phyloP scores from a whole-genome alignment of 37 sponge, comb jelly and placozoan genomes.

The Tethya wilhelma region DNA sequence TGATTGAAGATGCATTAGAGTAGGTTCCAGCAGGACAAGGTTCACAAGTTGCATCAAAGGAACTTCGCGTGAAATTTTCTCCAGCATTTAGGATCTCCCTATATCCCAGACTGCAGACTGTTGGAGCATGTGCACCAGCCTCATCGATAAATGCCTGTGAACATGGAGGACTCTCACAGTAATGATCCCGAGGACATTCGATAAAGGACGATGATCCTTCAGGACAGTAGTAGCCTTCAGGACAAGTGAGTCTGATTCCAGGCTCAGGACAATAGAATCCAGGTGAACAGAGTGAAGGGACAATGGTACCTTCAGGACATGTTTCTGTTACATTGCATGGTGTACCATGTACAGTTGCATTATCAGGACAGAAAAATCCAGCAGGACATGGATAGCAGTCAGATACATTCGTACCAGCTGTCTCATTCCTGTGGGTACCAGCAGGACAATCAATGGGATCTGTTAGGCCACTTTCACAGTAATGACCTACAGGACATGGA shows the following conservation, averaged over 20 bases:
- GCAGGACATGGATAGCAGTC: slow-evolving; percentile 10
- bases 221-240: neutral
- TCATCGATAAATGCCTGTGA: neutral
- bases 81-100: slow-evolving; percentile 2
- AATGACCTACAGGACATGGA: slow-evolving; percentile 11
- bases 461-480: neutral
- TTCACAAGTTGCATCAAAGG: slow-evolving; percentile 1
- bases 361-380: slow-evolving; percentile 1
- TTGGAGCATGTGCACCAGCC: neutral
- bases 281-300: neutral
- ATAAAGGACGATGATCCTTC: slow-evolving; percentile 4
- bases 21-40: neutral
- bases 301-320: neutral
- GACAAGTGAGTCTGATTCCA: neutral
- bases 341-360: slow-evolving; percentile 10
- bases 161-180: slow-evolving; percentile 1
- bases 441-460: neutral
- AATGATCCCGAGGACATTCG: slow-evolving; percentile 2
- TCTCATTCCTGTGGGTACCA: slow-evolving; percentile 6
- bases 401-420: neutral
- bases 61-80: slow-evolving; percentile 1
- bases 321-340: neutral
- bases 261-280: slow-evolving; percentile 10
- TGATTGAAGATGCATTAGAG: neutral
- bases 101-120: neutral